Evolutionary conservation across 1,140 invertebrate genomes (phyloP), one percentile per base, ranked within the genome.

Genomic region (Ganaspis sp.): DNA sequence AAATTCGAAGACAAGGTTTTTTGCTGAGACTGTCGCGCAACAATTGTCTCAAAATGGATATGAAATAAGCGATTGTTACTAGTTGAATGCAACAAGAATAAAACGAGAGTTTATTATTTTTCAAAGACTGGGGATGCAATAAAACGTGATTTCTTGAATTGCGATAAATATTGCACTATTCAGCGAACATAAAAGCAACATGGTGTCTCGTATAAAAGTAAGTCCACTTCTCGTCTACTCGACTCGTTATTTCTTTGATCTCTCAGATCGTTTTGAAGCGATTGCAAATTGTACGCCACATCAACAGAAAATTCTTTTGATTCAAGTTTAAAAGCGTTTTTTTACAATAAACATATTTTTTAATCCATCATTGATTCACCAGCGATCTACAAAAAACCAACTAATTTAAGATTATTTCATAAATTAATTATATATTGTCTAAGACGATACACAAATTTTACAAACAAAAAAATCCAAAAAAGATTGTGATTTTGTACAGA

Each of bases 231-330:
- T 64, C 23, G 21, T 26, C 11, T 64, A 64, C 21, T 23, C 12
- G 54, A 64, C 26, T 64, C 23, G 23, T 29, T 29, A 23, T 23
- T 64, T 23, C 54, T 64, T 64, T 64, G 54, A 64, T 64, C 54
- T n/a, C 23, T 29, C 23, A 4, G 21, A 64, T 26, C 54, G 15
- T 64, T 64, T 64, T 26, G 54, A 64, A 64, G 29, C 54, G 54
- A 64, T 64, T 64, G 29, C 23, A 29, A 0, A 15, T 23, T 11
- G 26, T 64, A 15, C 15, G 54, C 23, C 23, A 26, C 15, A 64
- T 64, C 1, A n/a, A 64, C 54, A 9, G 54, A 29, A 64, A 64
- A 23, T 9, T 64, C 11, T 64, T 29, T 15, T 64, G 21, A 64
- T 64, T 64, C 54, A 6, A 26, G 15, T 26, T 64, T 23, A 64